These are phyloP conservation scores for Notiomystis cincta DNA, from an alignment of 2,113 vertebrate genomes.

Conservation along the genomic window DNA sequence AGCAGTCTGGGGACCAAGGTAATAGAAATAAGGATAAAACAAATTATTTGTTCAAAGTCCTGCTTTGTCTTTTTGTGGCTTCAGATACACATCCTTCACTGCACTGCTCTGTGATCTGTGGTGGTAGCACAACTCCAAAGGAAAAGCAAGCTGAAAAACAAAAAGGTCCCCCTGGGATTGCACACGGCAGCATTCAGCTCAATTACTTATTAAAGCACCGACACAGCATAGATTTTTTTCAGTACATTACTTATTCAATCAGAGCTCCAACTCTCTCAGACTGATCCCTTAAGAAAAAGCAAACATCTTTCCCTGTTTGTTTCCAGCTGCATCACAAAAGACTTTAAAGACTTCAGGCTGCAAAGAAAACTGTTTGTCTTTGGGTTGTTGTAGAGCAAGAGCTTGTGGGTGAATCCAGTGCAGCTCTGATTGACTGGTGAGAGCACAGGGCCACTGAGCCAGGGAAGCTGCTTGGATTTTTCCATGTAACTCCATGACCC, in stretches of 20 bases:
- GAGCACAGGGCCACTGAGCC: neutral
- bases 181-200: neutral
- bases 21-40: neutral
- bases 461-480: neutral
- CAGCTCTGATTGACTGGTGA: conserved; percentile 6
- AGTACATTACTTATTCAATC: conserved; percentile 50
- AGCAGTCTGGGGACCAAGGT: neutral
- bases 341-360: conserved; percentile 38
- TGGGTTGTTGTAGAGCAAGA: neutral
- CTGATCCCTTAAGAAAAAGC: conserved; percentile 61
- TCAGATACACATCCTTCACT: neutral
- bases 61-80: conserved; percentile 1
- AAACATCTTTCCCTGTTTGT: conserved; percentile 49
- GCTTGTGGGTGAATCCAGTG: conserved; percentile 5
- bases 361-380: conserved; percentile 59
- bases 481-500: neutral
- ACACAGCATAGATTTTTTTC: conserved; percentile 23
- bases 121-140: neutral
- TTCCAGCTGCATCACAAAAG: conserved; percentile 52
- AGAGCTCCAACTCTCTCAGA: conserved; percentile 21
- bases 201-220: conserved; percentile 53
- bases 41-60: neutral
- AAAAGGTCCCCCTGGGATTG: neutral
- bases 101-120: neutral
- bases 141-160: conserved; percentile 41